phyloP scores from a whole-genome alignment of 2,113 vertebrate genomes.

The Puntigrus tetrazona region DNA sequence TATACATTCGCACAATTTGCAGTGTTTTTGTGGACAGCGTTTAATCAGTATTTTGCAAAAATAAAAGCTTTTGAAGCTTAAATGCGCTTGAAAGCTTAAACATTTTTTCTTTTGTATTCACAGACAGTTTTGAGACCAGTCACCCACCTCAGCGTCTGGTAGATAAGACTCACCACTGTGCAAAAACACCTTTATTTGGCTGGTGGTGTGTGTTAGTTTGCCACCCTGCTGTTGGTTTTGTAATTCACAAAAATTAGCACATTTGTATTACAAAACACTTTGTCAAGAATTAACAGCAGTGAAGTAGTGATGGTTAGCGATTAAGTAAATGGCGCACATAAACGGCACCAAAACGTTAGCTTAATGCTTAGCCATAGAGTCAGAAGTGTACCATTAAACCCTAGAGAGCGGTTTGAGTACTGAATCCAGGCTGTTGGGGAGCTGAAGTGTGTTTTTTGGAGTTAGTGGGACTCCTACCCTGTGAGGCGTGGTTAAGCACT shows the following conservation, averaged over 20 bases:
- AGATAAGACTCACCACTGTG: neutral
- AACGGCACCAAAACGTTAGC: neutral
- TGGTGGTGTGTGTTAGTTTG: neutral
- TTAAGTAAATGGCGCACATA: neutral
- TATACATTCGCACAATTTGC: too few species aligned
- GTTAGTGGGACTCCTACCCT: slow-evolving; percentile 14
- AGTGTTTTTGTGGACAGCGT: too few species aligned
- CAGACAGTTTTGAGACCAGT: neutral
- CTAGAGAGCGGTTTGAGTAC: neutral
- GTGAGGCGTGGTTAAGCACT: slow-evolving; percentile 3
- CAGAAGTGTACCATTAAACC: neutral
- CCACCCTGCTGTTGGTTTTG: neutral
- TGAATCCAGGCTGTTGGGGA: neutral
- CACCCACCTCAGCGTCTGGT: neutral
- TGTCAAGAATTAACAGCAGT: neutral
- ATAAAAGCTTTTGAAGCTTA: too few species aligned
- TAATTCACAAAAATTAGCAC: neutral
- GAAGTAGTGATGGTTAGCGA: neutral
- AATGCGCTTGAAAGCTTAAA: too few species aligned
- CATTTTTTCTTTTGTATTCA: slow-evolving; percentile 2
- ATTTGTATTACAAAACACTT: neutral
- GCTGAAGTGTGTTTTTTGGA: neutral
- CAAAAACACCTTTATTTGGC: neutral
- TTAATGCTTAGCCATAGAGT: neutral
- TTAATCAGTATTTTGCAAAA: too few species aligned